phyloP scores from a whole-genome alignment of 1,140 invertebrate species.

The Adelges cooleyi region DNA sequence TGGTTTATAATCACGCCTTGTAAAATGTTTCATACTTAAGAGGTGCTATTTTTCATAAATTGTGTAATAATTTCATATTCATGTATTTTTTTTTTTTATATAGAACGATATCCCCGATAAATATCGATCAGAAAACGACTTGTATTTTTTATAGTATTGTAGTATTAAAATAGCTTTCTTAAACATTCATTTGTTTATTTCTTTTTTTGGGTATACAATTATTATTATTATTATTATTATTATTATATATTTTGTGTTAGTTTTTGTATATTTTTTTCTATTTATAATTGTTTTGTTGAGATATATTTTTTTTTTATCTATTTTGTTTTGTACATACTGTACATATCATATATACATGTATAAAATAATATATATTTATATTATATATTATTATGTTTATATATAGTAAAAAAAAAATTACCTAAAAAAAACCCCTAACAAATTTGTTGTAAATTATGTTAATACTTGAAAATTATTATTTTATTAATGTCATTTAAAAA shows the following conservation, averaged over 20 bases:
- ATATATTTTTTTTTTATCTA: slow-evolving; percentile 26
- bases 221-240: neutral
- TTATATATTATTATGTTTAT: neutral
- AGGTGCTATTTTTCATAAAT: slow-evolving; percentile 14
- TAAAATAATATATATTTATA: too few species aligned
- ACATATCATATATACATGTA: slow-evolving; percentile 6
- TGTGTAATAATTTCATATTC: neutral
- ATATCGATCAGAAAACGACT: too few species aligned
- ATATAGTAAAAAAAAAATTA: too few species aligned
- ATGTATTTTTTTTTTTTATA: neutral
- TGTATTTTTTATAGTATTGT: neutral
- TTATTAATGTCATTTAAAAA: neutral
- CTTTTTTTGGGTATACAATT: neutral
- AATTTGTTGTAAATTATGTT: slow-evolving; percentile 24
- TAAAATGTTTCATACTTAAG: neutral
- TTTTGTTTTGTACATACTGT: slow-evolving; percentile 22
- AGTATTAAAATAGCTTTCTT: neutral
- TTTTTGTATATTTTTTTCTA: slow-evolving; percentile 24
- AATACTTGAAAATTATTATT: slow-evolving; percentile 12
- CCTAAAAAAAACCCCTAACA: slow-evolving; percentile 23
- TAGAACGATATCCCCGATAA: slow-evolving; percentile 2
- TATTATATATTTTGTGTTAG: neutral
- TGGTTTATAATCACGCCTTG: neutral
- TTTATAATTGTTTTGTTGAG: slow-evolving; percentile 23
- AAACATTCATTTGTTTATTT: neutral